Percentiles rank a stretch among this genome's conserved stretches.
phyloP scores from a whole-genome alignment of 2,888 invertebrate genomes.

The Helicoverpa assulta region DNA sequence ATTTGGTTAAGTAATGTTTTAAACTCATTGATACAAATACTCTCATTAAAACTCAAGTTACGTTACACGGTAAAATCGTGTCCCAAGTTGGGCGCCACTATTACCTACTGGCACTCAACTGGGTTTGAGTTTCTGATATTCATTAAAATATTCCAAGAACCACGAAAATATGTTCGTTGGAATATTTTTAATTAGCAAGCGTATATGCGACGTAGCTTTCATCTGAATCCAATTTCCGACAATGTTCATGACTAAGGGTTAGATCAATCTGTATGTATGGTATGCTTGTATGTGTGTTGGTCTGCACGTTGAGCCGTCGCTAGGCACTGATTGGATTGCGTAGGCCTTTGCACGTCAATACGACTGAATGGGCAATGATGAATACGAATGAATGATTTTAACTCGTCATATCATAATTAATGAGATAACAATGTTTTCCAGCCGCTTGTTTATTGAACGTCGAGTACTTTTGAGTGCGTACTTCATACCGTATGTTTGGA shows the following conservation, averaged over 20 bases:
- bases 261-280: neutral
- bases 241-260: neutral
- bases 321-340: slow-evolving; percentile 26
- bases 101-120: neutral
- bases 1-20: no score
- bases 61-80: neutral
- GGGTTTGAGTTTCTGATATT: slow-evolving; percentile 1
- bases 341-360: slow-evolving; percentile 14
- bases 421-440: neutral
- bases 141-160: slow-evolving; percentile 10
- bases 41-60: no score
- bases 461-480: no score
- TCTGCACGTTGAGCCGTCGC: slow-evolving; percentile 13
- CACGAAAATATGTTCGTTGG: neutral
- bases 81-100: slow-evolving; percentile 19
- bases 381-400: no score
- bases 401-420: slow-evolving; percentile 15
- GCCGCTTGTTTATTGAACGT: neutral
- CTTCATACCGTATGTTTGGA: no score
- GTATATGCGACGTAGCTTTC: slow-evolving; percentile 1
- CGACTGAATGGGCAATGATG: slow-evolving; percentile 6
- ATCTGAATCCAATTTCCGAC: slow-evolving; percentile 24
- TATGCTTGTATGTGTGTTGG: neutral
- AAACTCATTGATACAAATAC: no score
- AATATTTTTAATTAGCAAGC: slow-evolving; percentile 14